Evolutionary conservation across 2,113 vertebrate genomes (phyloP), one percentile per base, ranked within the genome.

Genomic region (Ameiurus melas): DNA sequence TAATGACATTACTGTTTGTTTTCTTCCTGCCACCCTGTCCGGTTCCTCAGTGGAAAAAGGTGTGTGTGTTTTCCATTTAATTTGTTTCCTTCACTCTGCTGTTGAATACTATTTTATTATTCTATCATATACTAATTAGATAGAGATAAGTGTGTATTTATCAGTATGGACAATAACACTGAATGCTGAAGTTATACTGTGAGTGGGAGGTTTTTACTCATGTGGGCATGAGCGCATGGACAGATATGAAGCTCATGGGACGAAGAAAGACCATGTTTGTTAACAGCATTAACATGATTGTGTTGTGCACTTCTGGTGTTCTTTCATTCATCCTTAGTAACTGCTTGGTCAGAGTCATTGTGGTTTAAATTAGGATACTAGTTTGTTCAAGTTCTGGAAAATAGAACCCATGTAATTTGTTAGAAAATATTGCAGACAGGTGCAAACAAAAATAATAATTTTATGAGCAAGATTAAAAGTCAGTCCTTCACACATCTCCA

Each of bases 41-140:
- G 53, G 55, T 91, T 85, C 12, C 19, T 36, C 89, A 96, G 95
- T 96, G 93, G 95, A 96, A 70, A 96, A 96, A 96, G 95, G 95
- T 96, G 92, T 92, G 94, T 80, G 51, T 80, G 19, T 27, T 19
- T 33, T 14, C 30, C 17, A 2, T 14, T 30, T 12, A 33, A 33
- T 30, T 30, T 30, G 68, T 77, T 77, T 13, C 12, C 20, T 39
- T 20, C 33, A 73, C 73, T 47, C 13, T 47, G 20, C 33, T 71
- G 13, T 25, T 27, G 10, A 77, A 47, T 77, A 51, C 39, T 77
- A 14, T 51, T 77, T 77, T 27, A 27, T 25, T 16, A 0, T 25
- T 77, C 22, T 75, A 5, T 75, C 9, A 77, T 2, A 47, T 51
- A 39, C 9, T 43, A 2, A 39, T 39, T 73, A 20, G 70, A 39